These are phyloP conservation scores for Muntiacus reevesi DNA, from an alignment of 2,113 vertebrate genomes.

Conservation along the genomic window DNA sequence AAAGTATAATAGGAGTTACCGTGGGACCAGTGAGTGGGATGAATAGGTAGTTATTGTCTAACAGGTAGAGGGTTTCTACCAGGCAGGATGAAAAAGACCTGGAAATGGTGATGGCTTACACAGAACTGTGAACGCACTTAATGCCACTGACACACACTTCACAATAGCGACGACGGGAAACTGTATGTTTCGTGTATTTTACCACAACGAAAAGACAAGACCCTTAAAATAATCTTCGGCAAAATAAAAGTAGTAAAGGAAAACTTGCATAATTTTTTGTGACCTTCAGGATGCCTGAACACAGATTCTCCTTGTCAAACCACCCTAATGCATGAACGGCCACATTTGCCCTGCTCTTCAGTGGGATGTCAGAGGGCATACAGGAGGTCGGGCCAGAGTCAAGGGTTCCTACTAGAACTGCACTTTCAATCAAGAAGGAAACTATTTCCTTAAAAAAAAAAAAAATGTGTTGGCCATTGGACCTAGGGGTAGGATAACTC, in stretches of 20 bases:
- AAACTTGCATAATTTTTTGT: neutral
- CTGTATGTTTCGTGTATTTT: neutral
- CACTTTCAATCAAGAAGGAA: neutral
- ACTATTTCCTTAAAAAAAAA: neutral
- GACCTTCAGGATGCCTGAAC: neutral
- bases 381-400: too few relatives aligned
- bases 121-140: fast-evolving
- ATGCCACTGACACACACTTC: neutral
- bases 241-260: neutral
- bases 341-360: fast-evolving
- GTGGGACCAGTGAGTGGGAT: fast-evolving
- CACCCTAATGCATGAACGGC: fast-evolving
- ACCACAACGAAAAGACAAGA: neutral
- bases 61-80: neutral
- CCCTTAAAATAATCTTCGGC: neutral
- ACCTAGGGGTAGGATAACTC: neutral
- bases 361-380: fast-evolving
- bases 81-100: neutral
- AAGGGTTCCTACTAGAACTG: neutral
- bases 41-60: fast-evolving
- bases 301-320: neutral
- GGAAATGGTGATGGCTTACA: too few relatives aligned
- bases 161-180: neutral
- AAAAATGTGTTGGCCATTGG: neutral
- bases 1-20: neutral